Conservation (phyloP, 2,888 invertebrate species). For the Willowsia nigromaculata region DNA sequence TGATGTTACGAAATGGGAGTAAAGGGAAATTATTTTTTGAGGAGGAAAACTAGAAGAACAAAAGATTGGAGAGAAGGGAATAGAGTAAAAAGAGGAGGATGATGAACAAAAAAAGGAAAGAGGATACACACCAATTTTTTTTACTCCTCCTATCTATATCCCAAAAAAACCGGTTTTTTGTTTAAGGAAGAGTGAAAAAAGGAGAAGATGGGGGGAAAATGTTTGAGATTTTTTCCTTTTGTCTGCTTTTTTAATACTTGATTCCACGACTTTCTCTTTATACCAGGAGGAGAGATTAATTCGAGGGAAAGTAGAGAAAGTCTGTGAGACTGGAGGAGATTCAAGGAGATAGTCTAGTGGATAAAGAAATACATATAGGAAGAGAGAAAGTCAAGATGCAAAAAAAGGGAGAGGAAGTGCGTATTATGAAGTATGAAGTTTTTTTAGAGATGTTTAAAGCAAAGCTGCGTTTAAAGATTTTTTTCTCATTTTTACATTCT, state of each 20-base stretch:
- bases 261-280: neutral
- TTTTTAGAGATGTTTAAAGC: too few species aligned
- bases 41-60: neutral
- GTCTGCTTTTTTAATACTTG: neutral
- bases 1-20: neutral
- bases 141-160: too few species aligned
- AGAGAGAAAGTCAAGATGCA: neutral
- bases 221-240: neutral
- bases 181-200: too few species aligned
- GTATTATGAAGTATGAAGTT: neutral
- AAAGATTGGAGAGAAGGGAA: neutral
- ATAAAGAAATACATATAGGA: neutral
- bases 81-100: neutral
- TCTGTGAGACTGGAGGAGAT: neutral
- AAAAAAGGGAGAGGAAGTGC: neutral
- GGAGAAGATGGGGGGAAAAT: neutral
- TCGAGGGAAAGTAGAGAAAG: neutral
- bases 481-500: neutral
- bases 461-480: too few species aligned
- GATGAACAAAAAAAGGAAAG: neutral
- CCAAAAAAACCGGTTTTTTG: too few species aligned
- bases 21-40: constrained; percentile 7
- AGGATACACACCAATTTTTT: neutral
- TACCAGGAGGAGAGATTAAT: neutral
- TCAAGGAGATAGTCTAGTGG: neutral